Percentiles rank a stretch among this genome's conserved stretches.
These are phyloP conservation scores for Invenusta paracnida DNA, from an alignment of 2,888 invertebrate species.

Conservation along the genomic window DNA sequence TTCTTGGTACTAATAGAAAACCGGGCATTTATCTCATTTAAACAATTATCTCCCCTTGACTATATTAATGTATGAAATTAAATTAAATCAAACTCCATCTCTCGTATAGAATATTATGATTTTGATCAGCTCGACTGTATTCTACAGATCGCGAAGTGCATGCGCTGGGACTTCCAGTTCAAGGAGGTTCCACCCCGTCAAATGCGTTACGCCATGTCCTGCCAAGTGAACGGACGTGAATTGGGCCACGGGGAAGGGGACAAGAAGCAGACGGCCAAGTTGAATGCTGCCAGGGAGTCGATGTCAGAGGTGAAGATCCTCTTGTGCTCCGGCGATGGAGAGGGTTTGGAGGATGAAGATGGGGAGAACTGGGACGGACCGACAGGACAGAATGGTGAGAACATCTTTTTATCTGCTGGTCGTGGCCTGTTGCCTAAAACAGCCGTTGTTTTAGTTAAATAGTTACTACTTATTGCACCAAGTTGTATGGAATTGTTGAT, in stretches of 20 bases:
- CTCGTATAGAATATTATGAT: too few relatives aligned
- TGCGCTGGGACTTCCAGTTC: conserved; percentile 27
- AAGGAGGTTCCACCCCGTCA: conserved; percentile 3
- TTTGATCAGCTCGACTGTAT: neutral
- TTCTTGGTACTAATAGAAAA: too few relatives aligned
- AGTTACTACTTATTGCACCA: too few relatives aligned
- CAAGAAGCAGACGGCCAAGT: conserved; percentile 35
- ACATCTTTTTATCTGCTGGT: too few relatives aligned
- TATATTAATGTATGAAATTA: too few relatives aligned
- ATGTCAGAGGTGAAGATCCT: conserved; percentile 30
- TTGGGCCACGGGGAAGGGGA: conserved; percentile 33
- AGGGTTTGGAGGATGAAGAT: neutral
- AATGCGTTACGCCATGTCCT: conserved; percentile 33
- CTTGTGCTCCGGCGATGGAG: neutral
- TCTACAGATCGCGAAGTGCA: conserved; percentile 25
- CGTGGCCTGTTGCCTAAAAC: too few relatives aligned
- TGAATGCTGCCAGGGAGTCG: conserved; percentile 33
- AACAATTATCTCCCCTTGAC: too few relatives aligned
- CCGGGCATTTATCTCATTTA: too few relatives aligned
- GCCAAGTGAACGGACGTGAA: neutral
- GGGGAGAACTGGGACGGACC: neutral
- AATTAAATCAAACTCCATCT: neutral
- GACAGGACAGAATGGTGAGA: neutral
- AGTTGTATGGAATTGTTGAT: too few relatives aligned
- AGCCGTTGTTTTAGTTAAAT: too few relatives aligned